phyloP scores from a whole-genome alignment of 2,797 vertebrate species.

The Coreius guichenoti region DNA sequence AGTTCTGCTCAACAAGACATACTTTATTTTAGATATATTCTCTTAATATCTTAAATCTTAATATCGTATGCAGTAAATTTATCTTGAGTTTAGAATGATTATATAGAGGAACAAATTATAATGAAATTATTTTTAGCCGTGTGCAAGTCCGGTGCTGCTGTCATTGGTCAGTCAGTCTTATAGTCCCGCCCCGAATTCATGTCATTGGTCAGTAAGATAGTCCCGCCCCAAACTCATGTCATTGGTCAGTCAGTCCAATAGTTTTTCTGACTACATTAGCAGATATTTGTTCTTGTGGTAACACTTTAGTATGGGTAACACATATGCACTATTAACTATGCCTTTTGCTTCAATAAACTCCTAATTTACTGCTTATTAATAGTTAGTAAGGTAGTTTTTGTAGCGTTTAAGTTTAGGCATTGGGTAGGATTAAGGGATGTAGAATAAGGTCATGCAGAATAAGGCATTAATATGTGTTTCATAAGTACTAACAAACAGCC shows the following conservation, averaged over 20 bases:
- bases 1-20: neutral
- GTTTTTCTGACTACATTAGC: neutral
- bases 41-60: neutral
- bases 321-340: too few relatives aligned
- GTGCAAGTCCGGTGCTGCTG: neutral
- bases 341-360: too few relatives aligned
- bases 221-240: neutral
- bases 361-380: too few relatives aligned
- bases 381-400: too few relatives aligned
- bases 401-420: too few relatives aligned
- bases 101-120: neutral
- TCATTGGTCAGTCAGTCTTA: neutral
- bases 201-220: neutral
- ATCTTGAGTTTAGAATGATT: neutral
- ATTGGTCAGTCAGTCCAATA: neutral
- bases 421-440: too few relatives aligned
- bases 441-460: too few relatives aligned
- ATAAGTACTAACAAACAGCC: too few relatives aligned
- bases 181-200: neutral
- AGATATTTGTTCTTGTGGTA: too few relatives aligned
- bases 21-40: neutral
- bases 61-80: neutral
- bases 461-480: too few relatives aligned
- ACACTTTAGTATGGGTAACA: too few relatives aligned
- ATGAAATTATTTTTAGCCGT: neutral